Evolutionary conservation across 2,113 vertebrate genomes (phyloP).

Genomic region (Oncorhynchus keta): DNA sequence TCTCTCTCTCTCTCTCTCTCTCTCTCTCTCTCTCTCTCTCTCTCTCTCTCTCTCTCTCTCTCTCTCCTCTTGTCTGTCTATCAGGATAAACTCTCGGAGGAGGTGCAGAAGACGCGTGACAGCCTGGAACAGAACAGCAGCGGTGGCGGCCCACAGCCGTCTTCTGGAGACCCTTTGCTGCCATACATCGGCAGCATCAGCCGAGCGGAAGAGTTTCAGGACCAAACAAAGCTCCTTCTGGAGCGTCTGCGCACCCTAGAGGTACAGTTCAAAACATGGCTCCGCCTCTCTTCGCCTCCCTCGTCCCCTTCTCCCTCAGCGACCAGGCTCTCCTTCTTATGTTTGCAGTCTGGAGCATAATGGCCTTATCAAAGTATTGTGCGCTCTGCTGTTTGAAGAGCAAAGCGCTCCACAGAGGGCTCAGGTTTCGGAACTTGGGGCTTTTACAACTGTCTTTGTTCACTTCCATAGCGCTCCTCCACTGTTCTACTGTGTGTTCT

Average conservation of each 20-base stretch:
- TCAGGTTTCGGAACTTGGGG: conserved; percentile 19
- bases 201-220: conserved; percentile 75
- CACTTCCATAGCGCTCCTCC: neutral
- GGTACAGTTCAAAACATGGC: conserved; percentile 65
- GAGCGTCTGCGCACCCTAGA: conserved; percentile 84
- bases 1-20: neutral
- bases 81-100: conserved; percentile 84
- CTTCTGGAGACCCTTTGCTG: conserved; percentile 59
- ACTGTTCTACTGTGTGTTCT: neutral
- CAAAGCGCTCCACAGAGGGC: conserved; percentile 14
- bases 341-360: neutral
- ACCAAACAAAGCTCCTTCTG: conserved; percentile 77
- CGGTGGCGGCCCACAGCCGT: conserved; percentile 26
- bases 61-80: conserved; percentile 15
- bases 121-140: conserved; percentile 59
- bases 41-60: neutral
- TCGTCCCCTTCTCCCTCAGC: neutral
- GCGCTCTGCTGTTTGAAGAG: conserved; percentile 38
- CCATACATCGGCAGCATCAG: conserved; percentile 69
- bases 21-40: neutral
- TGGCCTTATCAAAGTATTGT: conserved; percentile 26
- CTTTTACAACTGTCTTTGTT: neutral
- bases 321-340: conserved; percentile 24
- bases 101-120: conserved; percentile 73
- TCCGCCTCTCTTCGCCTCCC: neutral